Evolutionary conservation across 1,140 invertebrate species (phyloP), one percentile per base, ranked within the genome.

Genomic region (Hypsibius dujardini): DNA sequence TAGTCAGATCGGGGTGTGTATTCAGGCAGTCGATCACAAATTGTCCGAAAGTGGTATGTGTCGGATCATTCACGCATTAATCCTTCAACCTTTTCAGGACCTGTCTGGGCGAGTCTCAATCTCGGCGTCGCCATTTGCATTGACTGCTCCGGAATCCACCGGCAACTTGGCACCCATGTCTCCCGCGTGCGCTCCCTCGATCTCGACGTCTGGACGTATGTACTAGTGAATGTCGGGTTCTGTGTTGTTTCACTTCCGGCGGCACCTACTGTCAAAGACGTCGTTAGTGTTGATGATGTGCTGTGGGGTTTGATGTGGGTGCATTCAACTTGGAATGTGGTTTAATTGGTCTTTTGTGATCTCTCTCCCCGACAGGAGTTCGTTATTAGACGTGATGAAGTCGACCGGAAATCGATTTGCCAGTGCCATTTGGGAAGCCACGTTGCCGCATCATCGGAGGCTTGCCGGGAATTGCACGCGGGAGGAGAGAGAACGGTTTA

Each of bases 141-240:
- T 73, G 93, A 97, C 80, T 98, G 95, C 80, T 97, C 93, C 1
- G 95, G 95, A 15, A 88, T 98, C 73, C 95, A 98, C 79, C 84
- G 95, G 73, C 96, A 98, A 80, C 83, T 98, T 47, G 95, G 95
- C 59, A 93, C 93, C 45, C 95, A 98, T 79, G 90, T 98, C 78
- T 95, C 91, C 0, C 86, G 90, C 80, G 92, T 98, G 71, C 83
- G 92, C 69, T 98, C 94, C 0, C 81, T 98, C 69, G 90, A 94
- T 77, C 81, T 98, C 50, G 95, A 98, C 79, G 92, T 96, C 96
- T 98, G 95, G 95, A 91, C 93, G 92, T n/a, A 85, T n/a, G n/a
- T n/a, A n/a, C n/a, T n/a, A n/a, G n/a, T n/a, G n/a, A n/a, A n/a
- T n/a, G n/a, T n/a, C n/a, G n/a, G n/a, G n/a, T n/a, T n/a, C n/a